Conservation (phyloP, 2,797 vertebrate genomes). For the Percopsis omiscomaycus region DNA sequence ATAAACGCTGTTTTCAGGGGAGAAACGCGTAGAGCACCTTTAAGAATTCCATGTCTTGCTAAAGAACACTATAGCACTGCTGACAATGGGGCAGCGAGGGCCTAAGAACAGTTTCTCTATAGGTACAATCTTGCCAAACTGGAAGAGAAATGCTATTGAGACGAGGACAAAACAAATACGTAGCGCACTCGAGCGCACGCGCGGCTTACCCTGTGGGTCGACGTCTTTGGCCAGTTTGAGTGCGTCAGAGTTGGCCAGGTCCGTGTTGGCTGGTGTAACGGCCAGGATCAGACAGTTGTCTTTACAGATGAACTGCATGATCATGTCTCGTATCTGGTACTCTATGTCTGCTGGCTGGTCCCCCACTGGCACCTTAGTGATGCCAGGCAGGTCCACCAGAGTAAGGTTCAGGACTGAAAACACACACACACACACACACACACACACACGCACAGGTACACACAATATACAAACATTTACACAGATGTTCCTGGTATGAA, state of each 20-base stretch:
- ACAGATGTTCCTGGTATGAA: too few relatives aligned
- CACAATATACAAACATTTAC: conserved; percentile 8
- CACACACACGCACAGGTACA: conserved; percentile 8
- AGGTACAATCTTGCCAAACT: too few relatives aligned
- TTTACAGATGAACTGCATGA: conserved; percentile 90
- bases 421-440: not conserved
- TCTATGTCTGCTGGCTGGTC: conserved; percentile 93
- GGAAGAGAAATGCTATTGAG: too few relatives aligned
- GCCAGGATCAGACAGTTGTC: conserved; percentile 93
- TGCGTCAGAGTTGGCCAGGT: conserved; percentile 93
- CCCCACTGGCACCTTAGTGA: conserved; percentile 94
- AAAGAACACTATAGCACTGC: too few relatives aligned
- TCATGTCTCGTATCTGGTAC: conserved; percentile 94
- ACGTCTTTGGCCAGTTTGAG: conserved; percentile 96
- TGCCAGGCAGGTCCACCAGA: conserved; percentile 91
- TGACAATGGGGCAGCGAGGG: too few relatives aligned
- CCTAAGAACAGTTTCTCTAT: too few relatives aligned
- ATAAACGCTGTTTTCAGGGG: too few relatives aligned
- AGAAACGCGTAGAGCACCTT: too few relatives aligned
- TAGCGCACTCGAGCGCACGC: too few relatives aligned
- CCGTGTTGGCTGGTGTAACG: conserved; percentile 91
- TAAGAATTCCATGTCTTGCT: too few relatives aligned
- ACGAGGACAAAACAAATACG: too few relatives aligned
- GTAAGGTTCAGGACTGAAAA: conserved; percentile 77
- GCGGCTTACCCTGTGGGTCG: conserved; percentile 87